These are phyloP conservation scores for Tupaia chinensis DNA, from an alignment of 2,113 vertebrate species.

Conservation along the genomic window DNA sequence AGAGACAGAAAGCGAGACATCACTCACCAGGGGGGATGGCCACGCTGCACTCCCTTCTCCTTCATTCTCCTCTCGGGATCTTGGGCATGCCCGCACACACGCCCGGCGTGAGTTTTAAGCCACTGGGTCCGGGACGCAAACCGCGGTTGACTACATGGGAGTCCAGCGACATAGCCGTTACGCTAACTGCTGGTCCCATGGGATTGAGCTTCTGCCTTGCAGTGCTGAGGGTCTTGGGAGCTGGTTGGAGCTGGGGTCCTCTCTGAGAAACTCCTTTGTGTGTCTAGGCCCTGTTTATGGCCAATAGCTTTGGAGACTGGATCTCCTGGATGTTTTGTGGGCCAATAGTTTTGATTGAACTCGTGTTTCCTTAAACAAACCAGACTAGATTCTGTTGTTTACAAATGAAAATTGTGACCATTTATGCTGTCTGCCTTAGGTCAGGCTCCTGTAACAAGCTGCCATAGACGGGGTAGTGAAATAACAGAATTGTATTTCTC, in stretches of 20 bases:
- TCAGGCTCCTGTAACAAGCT: background rate
- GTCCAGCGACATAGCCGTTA: no score
- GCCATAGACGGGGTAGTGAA: background rate
- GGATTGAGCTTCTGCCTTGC: background rate
- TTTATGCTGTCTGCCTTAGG: background rate
- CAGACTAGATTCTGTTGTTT: background rate
- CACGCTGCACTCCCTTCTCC: no score
- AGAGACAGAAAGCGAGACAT: no score
- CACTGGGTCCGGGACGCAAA: no score
- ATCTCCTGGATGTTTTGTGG: background rate
- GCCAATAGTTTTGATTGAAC: background rate
- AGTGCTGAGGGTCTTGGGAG: background rate
- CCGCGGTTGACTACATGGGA: no score
- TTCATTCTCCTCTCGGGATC: no score
- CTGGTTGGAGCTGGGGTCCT: background rate
- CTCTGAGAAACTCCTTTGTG: background rate
- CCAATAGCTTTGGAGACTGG: background rate
- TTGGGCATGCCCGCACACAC: no score
- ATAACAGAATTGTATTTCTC: background rate
- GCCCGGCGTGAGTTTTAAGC: no score
- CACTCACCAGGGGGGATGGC: no score
- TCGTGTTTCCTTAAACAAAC: background rate
- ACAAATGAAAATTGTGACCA: background rate
- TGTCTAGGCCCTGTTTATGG: background rate
- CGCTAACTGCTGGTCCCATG: no score